Evolutionary conservation across 2,797 vertebrate species (phyloP), one percentile per base, ranked within the genome.

Genomic region (Thamnophis elegans): DNA sequence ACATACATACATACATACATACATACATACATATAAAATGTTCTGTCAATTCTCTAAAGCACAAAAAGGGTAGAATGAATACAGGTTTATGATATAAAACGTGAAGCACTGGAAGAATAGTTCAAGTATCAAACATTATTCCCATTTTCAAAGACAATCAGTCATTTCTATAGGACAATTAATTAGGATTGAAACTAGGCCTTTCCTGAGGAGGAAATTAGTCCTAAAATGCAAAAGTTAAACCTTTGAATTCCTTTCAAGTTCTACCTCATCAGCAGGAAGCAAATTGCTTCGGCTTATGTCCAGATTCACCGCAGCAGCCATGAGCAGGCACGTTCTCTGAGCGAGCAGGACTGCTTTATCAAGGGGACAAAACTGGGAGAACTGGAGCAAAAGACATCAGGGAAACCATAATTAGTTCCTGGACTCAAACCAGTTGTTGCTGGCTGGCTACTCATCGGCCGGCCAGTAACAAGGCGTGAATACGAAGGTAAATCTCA

Each of bases 251-350:
- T 53, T 88, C 12, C 5, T 10, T 87, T 65, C 54, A 53, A 22
- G 89, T 36, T 95, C 89, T 98, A 99, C 99, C 98, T 99, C 97
- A 91, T 97, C 97, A 88, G 91, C 96, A 88, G 94, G 94, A 92
- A 97, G 92, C 92, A 88, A 90, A 95, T 97, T 94, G 73, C 95
- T 98, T 96, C 98, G 98, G 91, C 97, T 98, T 95, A 98, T 96
- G 91, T 98, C 98, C 95, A 99, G 95, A 96, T 98, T 98, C 90
- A 98, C 95, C 78, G 98, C 98, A 92, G 97, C 97, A 94, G 98
- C 98, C 98, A 99, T 98, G 85, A 99, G 96, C 94, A 99, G 97
- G 94, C 98, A 99, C 0, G 98, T 98, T 98, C 98, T 99, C 98
- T 98, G 99, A 92, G 98, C 97, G 97, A 99, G 96, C 65, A 99